Base-by-base conservation (phyloP, 2,797 vertebrate genomes). In the Poecile montanus region DNA sequence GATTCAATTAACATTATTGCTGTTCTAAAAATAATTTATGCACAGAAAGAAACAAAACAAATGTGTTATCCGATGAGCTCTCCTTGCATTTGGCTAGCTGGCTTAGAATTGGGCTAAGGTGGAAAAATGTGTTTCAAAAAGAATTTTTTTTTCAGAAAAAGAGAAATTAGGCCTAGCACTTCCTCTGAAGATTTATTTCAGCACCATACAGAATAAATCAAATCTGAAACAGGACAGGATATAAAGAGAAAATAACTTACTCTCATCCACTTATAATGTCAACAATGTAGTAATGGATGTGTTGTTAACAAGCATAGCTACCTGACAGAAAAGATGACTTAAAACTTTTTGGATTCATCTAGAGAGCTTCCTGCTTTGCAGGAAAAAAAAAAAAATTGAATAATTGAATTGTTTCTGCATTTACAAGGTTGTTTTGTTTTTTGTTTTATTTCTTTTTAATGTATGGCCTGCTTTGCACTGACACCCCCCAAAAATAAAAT, bases 11-110 rank as follows among this genome's bases (percentile, higher is more conserved):
- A 71, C 13, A 10, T 77, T 94, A 76, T 36, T 81, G 58, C n/a
- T 75, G 16, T 80, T 91, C 44, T 87, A 89, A 88, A 96, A 93
- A 74, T 85, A 91, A 83, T 65, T 47, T 85, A 57, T 32, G 18
- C 34, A 36, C 12, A 47, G 71, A 89, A 89, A 80, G 44, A 61
- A 80, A 66, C 8, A 5, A 83, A 89, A 70, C 10, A 32, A 79
- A 76, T 26, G 18, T 45, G 23, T 51, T 80, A 47, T 36, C 36
- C 58, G 40, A 27, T 38, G 6, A 80, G 10, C 12, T 88, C 5
- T 72, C 20, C 21, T 80, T 83, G 32, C 7, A 17, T 80, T 91
- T 89, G 45, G 7, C 38, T 75, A 54, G 9, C 29, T 50, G 38
- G 25, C 16, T 42, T 15, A n/a, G 63, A 63, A 50, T 56, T 91